phyloP scores from a whole-genome alignment of 2,113 vertebrate genomes.

The Theropithecus gelada region DNA sequence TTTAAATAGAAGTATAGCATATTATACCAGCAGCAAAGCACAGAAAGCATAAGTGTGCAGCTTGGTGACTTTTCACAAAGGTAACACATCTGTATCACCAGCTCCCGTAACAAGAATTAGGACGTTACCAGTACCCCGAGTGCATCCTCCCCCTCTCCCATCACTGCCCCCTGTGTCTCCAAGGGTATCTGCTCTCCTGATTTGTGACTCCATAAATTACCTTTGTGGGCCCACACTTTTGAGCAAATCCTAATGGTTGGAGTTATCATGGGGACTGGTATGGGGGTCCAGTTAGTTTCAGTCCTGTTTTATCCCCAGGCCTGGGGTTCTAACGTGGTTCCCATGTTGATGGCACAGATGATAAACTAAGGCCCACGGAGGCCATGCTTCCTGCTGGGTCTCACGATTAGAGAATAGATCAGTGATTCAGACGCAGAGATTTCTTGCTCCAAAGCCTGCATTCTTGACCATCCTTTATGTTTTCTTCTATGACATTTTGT shows the following conservation, averaged over 20 bases:
- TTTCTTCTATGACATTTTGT: not conserved
- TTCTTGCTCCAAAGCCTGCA: not conserved
- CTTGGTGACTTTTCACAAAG: not conserved
- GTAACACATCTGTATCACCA: not conserved
- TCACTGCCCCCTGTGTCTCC: not conserved
- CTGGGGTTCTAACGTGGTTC: not conserved
- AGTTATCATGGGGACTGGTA: too few relatives aligned
- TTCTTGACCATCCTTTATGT: not conserved
- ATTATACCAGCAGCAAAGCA: not conserved
- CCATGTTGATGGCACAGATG: not conserved
- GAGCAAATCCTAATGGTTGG: not conserved
- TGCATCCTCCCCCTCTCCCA: fast-evolving
- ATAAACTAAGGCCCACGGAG: not conserved
- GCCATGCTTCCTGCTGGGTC: fast-evolving
- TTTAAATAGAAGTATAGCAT: not conserved
- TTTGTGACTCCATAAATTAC: not conserved
- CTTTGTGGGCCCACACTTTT: fast-evolving
- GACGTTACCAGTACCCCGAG: not conserved
- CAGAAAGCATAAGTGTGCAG: not conserved
- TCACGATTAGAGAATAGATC: not conserved
- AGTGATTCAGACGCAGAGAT: not conserved
- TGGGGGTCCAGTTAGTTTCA: not conserved
- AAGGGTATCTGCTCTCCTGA: not conserved
- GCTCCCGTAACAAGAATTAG: not conserved
- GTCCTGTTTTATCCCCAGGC: not conserved